Percentiles rank a stretch among this genome's conserved stretches.
Evolutionary conservation across 1,140 invertebrate species (phyloP).

Genomic region (Rhyzopertha dominica): DNA sequence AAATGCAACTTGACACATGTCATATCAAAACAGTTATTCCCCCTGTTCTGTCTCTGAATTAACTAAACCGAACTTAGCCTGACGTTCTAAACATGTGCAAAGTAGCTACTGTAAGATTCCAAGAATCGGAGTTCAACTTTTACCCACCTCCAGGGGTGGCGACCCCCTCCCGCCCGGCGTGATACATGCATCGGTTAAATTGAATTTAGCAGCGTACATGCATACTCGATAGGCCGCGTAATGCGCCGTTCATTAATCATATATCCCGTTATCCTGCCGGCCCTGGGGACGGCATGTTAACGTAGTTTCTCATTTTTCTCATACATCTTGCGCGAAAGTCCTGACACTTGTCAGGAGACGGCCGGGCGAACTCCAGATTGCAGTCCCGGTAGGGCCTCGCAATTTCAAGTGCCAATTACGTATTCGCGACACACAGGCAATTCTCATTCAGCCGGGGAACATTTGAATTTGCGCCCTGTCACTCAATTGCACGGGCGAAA

Average conservation of each 20-base stretch:
- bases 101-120: too few relatives aligned
- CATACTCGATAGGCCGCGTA: slow-evolving; percentile 38
- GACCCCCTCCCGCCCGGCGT: too few relatives aligned
- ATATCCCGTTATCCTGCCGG: slow-evolving; percentile 33
- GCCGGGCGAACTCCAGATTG: slow-evolving; percentile 25
- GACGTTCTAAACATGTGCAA: too few relatives aligned
- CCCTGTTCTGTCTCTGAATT: too few relatives aligned
- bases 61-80: too few relatives aligned
- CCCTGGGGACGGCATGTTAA: slow-evolving; percentile 23
- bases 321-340: slow-evolving; percentile 38
- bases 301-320: slow-evolving; percentile 41
- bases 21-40: too few relatives aligned
- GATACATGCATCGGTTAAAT: slow-evolving; percentile 33
- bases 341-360: slow-evolving; percentile 37
- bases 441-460: slow-evolving; percentile 25
- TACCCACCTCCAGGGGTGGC: too few relatives aligned
- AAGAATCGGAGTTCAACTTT: too few relatives aligned
- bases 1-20: too few relatives aligned
- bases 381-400: slow-evolving; percentile 20
- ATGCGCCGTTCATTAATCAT: slow-evolving; percentile 41
- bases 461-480: slow-evolving; percentile 28
- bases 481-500: slow-evolving; percentile 24
- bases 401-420: slow-evolving; percentile 35
- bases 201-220: slow-evolving; percentile 35
- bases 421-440: slow-evolving; percentile 33